Evolutionary conservation across 2,113 vertebrate species (phyloP), one percentile per base, ranked within the genome.

Genomic region (Mesitornis unicolor): DNA sequence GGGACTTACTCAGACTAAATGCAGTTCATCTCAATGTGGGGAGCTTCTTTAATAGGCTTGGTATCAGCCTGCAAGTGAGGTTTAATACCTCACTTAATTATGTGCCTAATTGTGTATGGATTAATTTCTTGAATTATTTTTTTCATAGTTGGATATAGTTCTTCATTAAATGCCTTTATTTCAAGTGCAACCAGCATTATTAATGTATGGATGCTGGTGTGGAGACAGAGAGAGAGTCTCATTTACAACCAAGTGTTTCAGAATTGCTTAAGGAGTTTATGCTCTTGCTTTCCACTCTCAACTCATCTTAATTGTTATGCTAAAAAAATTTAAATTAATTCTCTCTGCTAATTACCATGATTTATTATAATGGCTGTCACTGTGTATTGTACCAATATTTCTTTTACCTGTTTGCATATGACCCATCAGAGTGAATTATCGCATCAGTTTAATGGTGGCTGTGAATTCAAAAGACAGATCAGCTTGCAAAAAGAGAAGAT

Each of bases 251-350:
- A 88, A 97, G 67, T 93, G 96, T 56, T 98, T 98, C 96, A 85
- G 92, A 50, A 97, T 98, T 67, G 93, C 97, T 73, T 97, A 95
- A 31, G 98, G 99, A 79, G 96, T 98, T 85, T 98, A 97, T 84
- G 98, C 98, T 92, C 94, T 98, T 87, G 98, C 99, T 97, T 98
- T 98, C 90, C 97, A 98, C 88, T 84, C 81, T 56, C 92, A 40
- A 68, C 98, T 99, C 70, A 98, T 98, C 93, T 98, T 99, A 94
- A 98, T 98, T 91, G 98, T 98, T 99, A 97, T 71, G 97, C 96
- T 82, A 93, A 95, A 97, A 96, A 69, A 45, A 50, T 78, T 16
- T 28, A 80, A 76, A 78, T 85, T n/a, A 68, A 50, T 73, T 48
- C 19, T 77, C 54, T 77, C 47, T 59, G 15, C 51, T 89, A 85